phyloP scores from a whole-genome alignment of 2,888 invertebrate species.

The Harmothoe impar region DNA sequence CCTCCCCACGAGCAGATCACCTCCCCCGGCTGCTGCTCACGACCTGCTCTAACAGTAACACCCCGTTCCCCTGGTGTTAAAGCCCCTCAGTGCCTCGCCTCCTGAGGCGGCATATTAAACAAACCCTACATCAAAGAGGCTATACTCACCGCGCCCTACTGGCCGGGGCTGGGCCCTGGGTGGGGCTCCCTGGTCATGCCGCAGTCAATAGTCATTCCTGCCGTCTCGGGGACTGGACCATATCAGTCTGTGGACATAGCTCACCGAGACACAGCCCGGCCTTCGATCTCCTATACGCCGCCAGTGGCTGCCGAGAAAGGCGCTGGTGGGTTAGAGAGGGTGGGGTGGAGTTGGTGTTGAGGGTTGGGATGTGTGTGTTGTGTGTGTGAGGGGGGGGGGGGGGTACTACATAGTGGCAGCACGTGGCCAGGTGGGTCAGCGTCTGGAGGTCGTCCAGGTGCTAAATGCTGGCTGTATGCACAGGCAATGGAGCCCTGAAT shows the following conservation, averaged over 20 bases:
- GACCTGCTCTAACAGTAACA: neutral
- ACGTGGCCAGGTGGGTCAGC: conserved; percentile 23
- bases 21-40: neutral
- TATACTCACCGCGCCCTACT: conserved; percentile 2
- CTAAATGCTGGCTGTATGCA: neutral
- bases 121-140: neutral
- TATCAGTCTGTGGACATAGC: neutral
- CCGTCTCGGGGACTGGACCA: neutral
- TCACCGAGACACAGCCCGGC: neutral
- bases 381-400: no score
- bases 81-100: neutral
- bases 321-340: no score
- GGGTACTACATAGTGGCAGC: neutral
- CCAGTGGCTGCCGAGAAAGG: no score
- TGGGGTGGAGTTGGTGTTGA: no score
- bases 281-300: conserved; percentile 3
- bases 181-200: neutral
- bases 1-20: neutral
- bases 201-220: conserved; percentile 23
- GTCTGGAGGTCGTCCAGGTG: conserved; percentile 16
- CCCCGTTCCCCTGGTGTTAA: neutral
- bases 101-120: conserved; percentile 22
- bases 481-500: conserved; percentile 29
- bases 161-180: neutral
- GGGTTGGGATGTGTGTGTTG: no score